phyloP scores from a whole-genome alignment of 2,888 invertebrate genomes.

The Cataglyphis rosenhaueri region DNA sequence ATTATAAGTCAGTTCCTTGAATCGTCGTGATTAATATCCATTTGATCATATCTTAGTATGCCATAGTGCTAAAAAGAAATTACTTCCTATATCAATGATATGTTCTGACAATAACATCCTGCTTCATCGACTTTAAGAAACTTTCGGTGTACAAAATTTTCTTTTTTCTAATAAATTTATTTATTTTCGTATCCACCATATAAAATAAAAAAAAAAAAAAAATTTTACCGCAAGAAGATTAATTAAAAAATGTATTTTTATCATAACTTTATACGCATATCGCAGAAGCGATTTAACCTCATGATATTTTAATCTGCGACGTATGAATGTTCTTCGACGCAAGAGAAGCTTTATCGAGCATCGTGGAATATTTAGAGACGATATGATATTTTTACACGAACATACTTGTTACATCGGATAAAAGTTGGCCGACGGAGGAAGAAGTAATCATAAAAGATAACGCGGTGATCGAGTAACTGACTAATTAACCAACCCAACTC shows the following conservation, averaged over 20 bases:
- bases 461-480: constrained; percentile 47
- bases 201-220: background rate
- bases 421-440: constrained; percentile 47
- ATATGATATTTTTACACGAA: constrained; percentile 52
- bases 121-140: background rate
- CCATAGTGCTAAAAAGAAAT: constrained; percentile 9
- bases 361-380: constrained; percentile 34
- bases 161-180: constrained; percentile 7
- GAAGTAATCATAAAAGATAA: constrained; percentile 54
- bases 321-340: constrained; percentile 32
- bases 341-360: constrained; percentile 32
- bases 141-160: background rate
- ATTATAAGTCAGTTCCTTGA: background rate
- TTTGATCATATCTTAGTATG: background rate
- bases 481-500: constrained; percentile 48
- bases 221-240: background rate
- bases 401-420: constrained; percentile 34
- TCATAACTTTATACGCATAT: background rate
- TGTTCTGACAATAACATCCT: constrained; percentile 9
- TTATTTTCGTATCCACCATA: background rate
- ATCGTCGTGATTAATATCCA: background rate
- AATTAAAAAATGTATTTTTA: background rate
- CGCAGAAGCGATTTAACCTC: constrained; percentile 30
- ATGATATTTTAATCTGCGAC: constrained; percentile 21
- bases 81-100: background rate